A percentile compares a stretch with the other conserved stretches of the same genome.
These are phyloP conservation scores for Mactra quadrangularis DNA, from an alignment of 1,140 invertebrate species.

Conservation along the genomic window DNA sequence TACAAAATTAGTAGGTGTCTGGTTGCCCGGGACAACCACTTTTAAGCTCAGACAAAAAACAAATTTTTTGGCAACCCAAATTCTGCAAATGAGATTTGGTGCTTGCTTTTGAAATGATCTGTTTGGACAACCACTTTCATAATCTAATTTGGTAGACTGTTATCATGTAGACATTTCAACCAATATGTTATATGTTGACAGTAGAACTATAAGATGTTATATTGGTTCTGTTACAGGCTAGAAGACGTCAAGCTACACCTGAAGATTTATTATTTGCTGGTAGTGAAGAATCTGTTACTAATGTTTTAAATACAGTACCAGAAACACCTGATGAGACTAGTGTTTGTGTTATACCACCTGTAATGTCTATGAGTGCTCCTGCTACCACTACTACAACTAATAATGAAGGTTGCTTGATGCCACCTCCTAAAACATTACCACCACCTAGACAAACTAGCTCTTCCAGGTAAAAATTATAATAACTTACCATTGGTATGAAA, in stretches of 20 bases:
- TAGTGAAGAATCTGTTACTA: constrained; percentile 37
- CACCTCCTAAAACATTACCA: constrained; percentile 65
- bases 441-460: constrained; percentile 42
- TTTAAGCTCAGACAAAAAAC: too few species aligned
- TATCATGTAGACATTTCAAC: too few species aligned
- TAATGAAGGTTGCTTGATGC: constrained; percentile 71
- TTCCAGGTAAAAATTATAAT: constrained; percentile 6
- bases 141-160: too few species aligned
- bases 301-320: constrained; percentile 54
- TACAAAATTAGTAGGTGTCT: too few species aligned
- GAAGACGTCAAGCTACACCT: constrained; percentile 87
- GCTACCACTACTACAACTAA: neutral
- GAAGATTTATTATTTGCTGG: constrained; percentile 89
- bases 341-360: constrained; percentile 9
- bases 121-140: too few species aligned
- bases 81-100: too few species aligned
- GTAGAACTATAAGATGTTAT: too few species aligned
- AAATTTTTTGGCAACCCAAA: too few species aligned
- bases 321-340: constrained; percentile 71
- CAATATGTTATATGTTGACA: too few species aligned
- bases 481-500: neutral
- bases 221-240: constrained; percentile 30
- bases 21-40: too few species aligned
- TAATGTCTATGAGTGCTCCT: constrained; percentile 16
- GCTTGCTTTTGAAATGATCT: too few species aligned